A percentile compares a stretch with the other conserved stretches of the same genome.
phyloP scores from a whole-genome alignment of 2,797 vertebrate species.

The Typhlichthys eigenmanni region DNA sequence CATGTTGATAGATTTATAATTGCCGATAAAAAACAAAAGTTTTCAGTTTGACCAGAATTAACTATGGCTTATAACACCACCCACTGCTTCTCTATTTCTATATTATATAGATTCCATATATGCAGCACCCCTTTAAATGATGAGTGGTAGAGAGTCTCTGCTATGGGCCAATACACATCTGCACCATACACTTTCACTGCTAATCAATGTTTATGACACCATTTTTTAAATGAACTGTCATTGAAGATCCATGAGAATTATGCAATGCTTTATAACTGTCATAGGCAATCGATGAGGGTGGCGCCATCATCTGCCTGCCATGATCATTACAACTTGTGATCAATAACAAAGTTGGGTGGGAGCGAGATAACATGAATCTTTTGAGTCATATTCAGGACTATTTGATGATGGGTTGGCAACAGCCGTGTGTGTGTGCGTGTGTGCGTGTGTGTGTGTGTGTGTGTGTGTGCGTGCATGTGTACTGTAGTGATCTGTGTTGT shows the following conservation, averaged over 20 bases:
- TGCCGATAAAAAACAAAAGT: no score
- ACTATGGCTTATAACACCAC: no score
- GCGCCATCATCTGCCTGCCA: slow-evolving; percentile 56
- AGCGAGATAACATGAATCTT: slow-evolving; percentile 33
- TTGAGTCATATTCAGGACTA: slow-evolving; percentile 3
- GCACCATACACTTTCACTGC: slow-evolving; percentile 40
- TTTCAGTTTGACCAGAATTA: no score
- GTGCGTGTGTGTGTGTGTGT: slow-evolving; percentile 11
- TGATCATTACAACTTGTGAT: slow-evolving; percentile 53
- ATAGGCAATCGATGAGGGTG: slow-evolving; percentile 59
- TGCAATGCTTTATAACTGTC: slow-evolving; percentile 65
- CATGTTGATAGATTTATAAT: slow-evolving; percentile 29
- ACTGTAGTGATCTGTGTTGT: not conserved
- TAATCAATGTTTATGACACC: slow-evolving; percentile 63
- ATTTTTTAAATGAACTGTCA: slow-evolving; percentile 50
- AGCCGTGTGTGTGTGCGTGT: slow-evolving; percentile 3
- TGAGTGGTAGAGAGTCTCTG: slow-evolving; percentile 34
- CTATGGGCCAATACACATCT: slow-evolving; percentile 34
- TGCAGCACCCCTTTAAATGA: slow-evolving; percentile 23
- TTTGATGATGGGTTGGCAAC: slow-evolving; percentile 16
- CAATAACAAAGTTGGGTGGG: slow-evolving; percentile 31
- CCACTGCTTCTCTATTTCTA: no score
- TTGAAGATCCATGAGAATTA: slow-evolving; percentile 59
- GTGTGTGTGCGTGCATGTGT: not conserved
- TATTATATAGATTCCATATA: no score